Evolutionary conservation across 2,797 vertebrate species (phyloP).

Genomic region (Lacerta agilis): DNA sequence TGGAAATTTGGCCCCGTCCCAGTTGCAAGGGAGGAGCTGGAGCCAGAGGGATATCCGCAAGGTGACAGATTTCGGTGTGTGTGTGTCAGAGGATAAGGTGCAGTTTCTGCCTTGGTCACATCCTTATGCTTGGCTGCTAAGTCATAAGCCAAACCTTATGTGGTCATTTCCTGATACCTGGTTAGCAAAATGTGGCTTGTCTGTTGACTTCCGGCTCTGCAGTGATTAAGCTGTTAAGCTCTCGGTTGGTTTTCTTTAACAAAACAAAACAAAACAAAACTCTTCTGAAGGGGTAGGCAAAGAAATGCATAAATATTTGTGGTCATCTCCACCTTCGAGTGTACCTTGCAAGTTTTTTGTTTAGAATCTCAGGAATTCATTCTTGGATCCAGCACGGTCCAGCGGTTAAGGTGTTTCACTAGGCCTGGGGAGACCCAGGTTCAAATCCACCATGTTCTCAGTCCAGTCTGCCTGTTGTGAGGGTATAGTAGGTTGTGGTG

Average conservation of each 20-base stretch:
- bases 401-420: too few species aligned
- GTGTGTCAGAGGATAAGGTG: conserved; percentile 56
- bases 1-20: conserved; percentile 44
- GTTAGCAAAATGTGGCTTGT: background rate
- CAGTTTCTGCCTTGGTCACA: conserved; percentile 48
- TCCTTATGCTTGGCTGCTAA: conserved; percentile 1
- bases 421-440: too few species aligned
- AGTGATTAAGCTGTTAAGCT: background rate
- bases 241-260: background rate
- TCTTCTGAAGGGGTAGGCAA: too few species aligned
- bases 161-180: conserved; percentile 17
- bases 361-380: too few species aligned
- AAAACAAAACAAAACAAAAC: too few species aligned
- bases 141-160: conserved; percentile 28
- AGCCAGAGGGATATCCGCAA: conserved; percentile 54
- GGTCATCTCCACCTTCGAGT: too few species aligned
- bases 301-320: too few species aligned
- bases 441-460: too few species aligned
- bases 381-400: too few species aligned
- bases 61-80: conserved; percentile 31
- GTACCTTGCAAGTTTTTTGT: too few species aligned
- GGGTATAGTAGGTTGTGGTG: too few species aligned
- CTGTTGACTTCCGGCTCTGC: conserved; percentile 55
- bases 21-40: conserved; percentile 44
- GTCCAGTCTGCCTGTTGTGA: too few species aligned